Evolutionary conservation across 2,113 vertebrate genomes (phyloP).

Genomic region (Heliornis fulica): DNA sequence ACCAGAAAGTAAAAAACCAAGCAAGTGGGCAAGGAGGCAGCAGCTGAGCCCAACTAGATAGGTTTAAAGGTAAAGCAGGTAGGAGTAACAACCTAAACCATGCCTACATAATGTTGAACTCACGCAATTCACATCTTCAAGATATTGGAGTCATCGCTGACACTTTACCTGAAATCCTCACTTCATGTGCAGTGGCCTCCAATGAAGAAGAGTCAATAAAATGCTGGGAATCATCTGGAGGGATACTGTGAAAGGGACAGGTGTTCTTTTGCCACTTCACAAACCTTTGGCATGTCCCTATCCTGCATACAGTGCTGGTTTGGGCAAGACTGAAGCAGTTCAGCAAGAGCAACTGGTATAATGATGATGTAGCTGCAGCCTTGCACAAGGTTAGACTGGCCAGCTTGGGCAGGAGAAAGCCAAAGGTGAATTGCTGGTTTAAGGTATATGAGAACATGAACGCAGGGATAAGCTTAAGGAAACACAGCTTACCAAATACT

Average conservation of each 20-base stretch:
- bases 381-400: neutral
- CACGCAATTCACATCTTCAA: neutral
- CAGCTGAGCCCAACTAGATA: neutral
- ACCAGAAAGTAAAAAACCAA: neutral
- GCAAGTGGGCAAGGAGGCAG: neutral
- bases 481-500: neutral
- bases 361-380: neutral
- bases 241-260: neutral
- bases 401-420: neutral
- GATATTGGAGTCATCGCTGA: neutral
- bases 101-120: neutral
- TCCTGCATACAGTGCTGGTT: neutral
- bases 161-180: neutral
- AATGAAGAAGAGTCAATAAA: neutral
- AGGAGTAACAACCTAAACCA: neutral
- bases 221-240: neutral
- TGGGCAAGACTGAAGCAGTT: rapidly evolving
- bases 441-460: neutral
- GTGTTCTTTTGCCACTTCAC: neutral
- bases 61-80: neutral
- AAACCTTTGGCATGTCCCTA: neutral
- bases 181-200: neutral
- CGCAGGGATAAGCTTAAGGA: neutral
- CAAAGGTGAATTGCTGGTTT: neutral
- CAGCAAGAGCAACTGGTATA: neutral